Conservation (phyloP, 2,888 invertebrate species). For the Stenoptilia bipunctidactyla region DNA sequence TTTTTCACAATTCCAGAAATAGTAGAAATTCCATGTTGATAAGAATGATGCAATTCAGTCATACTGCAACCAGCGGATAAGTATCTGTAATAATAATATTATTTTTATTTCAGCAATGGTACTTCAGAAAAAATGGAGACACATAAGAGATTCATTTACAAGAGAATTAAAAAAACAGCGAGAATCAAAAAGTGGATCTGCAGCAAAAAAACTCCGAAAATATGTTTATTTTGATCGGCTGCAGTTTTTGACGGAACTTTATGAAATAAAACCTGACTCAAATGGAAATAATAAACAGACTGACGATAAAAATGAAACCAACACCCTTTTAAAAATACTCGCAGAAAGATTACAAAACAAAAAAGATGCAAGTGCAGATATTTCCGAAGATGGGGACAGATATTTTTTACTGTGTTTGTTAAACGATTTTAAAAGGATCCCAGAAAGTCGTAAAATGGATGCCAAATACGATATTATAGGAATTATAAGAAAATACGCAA, state of each 20-base stretch:
- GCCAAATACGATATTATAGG: too few relatives aligned
- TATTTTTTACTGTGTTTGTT: too few relatives aligned
- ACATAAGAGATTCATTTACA: conserved; percentile 22
- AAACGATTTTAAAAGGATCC: too few relatives aligned
- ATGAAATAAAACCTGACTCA: too few relatives aligned
- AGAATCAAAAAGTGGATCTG: conserved; percentile 16
- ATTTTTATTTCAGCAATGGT: conserved; percentile 1
- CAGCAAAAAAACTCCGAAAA: conserved; percentile 19
- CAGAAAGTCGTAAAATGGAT: too few relatives aligned
- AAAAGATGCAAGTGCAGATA: too few relatives aligned
- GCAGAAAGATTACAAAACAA: too few relatives aligned
- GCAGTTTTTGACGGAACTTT: conserved; percentile 17
- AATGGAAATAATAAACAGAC: too few relatives aligned
- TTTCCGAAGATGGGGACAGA: too few relatives aligned
- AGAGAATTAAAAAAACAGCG: conserved; percentile 21
- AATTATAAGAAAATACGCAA: too few relatives aligned
- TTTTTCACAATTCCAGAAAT: conserved; percentile 12
- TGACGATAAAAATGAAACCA: too few relatives aligned
- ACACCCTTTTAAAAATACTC: too few relatives aligned
- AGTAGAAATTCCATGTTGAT: conserved; percentile 4
- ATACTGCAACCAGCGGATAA: conserved; percentile 20
- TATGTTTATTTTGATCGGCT: conserved; percentile 21
- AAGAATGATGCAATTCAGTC: conserved; percentile 16
- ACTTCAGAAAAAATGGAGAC: conserved; percentile 26
- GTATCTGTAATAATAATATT: conserved; percentile 20